Conservation (phyloP, 92 coral and sea anemone genomes). For the Parazoanthus swiftii region DNA sequence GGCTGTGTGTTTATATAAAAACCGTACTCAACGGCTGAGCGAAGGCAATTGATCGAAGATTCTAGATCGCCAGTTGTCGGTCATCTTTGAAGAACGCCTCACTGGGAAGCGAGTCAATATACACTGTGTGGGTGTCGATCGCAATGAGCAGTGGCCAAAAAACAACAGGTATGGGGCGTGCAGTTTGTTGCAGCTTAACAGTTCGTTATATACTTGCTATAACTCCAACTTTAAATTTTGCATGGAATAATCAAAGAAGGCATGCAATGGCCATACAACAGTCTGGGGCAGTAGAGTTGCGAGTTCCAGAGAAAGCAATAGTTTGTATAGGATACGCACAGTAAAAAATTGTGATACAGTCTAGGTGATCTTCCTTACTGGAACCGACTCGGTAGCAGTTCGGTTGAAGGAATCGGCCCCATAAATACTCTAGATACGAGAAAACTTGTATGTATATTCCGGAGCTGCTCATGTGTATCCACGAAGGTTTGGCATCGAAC, state of each 20-base stretch:
- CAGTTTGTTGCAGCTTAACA: not conserved
- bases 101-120: not conserved
- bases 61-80: slow-evolving; percentile 11
- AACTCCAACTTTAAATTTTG: not conserved
- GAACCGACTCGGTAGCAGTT: not conserved
- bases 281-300: not conserved
- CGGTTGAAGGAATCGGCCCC: not conserved
- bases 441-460: not conserved
- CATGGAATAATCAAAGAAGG: not conserved
- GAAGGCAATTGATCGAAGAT: not conserved
- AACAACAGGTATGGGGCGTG: slow-evolving; percentile 13
- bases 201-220: not conserved
- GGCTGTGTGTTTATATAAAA: not conserved
- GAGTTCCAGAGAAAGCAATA: not conserved
- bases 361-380: not conserved
- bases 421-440: no score
- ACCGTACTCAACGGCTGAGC: not conserved
- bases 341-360: not conserved
- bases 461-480: not conserved
- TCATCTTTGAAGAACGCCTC: not conserved
- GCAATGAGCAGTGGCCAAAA: slow-evolving; percentile 18
- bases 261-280: not conserved
- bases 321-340: not conserved
- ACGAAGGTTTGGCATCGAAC: not conserved
- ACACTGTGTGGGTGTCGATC: not conserved